A percentile compares a stretch with the other conserved stretches of the same genome.
phyloP scores from a whole-genome alignment of 2,888 invertebrate genomes.

The Pogonocherus hispidulus region DNA sequence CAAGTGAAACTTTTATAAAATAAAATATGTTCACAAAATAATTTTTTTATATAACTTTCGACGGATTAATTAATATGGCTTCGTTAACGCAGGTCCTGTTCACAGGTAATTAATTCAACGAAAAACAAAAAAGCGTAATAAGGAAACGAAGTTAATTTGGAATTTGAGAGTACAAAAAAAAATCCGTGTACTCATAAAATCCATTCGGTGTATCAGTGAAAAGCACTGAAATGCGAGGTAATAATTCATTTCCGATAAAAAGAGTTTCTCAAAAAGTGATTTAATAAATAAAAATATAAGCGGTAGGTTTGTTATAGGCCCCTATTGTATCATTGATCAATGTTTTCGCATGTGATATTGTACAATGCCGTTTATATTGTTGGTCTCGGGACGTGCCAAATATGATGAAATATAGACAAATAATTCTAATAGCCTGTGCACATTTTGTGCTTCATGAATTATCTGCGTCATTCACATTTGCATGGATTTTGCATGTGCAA shows the following conservation, averaged over 20 bases:
- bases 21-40: too few species aligned
- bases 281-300: constrained; percentile 54
- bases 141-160: not conserved
- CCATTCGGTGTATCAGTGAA: constrained; percentile 10
- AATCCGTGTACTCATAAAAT: constrained; percentile 12
- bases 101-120: not conserved
- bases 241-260: constrained; percentile 23
- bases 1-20: too few species aligned
- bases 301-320: constrained; percentile 47
- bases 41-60: too few species aligned
- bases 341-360: constrained; percentile 62
- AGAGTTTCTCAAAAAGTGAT: constrained; percentile 26
- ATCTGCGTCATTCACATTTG: constrained; percentile 32
- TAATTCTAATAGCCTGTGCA: constrained; percentile 54
- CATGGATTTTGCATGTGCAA: constrained; percentile 27
- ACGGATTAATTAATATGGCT: too few species aligned
- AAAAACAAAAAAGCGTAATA: not conserved
- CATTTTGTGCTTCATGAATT: constrained; percentile 44
- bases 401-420: constrained; percentile 60
- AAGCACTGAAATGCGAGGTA: constrained; percentile 5
- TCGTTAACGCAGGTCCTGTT: too few species aligned
- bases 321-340: constrained; percentile 61
- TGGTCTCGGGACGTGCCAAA: constrained; percentile 56
- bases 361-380: constrained; percentile 57
- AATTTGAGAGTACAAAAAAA: not conserved